Conservation (phyloP, 2,797 vertebrate species). For the Pachyuromys duprasi region DNA sequence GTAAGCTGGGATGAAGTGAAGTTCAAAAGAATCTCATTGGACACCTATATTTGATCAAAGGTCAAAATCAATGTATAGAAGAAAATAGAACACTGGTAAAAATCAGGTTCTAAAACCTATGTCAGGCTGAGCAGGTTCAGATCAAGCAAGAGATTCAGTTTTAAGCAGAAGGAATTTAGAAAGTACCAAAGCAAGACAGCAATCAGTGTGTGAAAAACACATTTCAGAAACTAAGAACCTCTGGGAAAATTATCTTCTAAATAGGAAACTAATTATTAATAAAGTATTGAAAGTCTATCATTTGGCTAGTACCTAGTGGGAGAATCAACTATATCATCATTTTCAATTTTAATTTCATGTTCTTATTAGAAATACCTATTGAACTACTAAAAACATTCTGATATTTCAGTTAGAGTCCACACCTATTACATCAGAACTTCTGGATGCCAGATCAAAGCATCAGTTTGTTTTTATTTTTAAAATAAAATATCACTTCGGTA, state of each 20-base stretch:
- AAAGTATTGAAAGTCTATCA: not conserved
- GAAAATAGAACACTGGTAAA: conserved; percentile 3
- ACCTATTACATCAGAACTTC: not conserved
- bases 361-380: conserved; percentile 9
- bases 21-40: not conserved
- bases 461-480: not conserved
- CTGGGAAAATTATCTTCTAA: not conserved
- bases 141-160: not conserved
- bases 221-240: not conserved
- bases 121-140: not conserved
- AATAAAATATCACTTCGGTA: not conserved
- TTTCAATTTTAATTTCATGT: conserved; percentile 19
- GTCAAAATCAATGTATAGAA: not conserved
- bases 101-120: not conserved
- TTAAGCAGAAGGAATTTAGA: conserved; percentile 21
- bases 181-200: not conserved
- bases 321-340: not conserved
- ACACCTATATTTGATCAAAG: conserved; percentile 6
- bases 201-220: conserved; percentile 20
- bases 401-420: not conserved
- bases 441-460: not conserved
- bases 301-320: not conserved
- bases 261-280: conserved; percentile 15
- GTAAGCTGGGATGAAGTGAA: not conserved
- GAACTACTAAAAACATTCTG: not conserved